Evolutionary conservation across 2,797 vertebrate species (phyloP), one percentile per base, ranked within the genome.

Genomic region (Enteromius fasciolatus): DNA sequence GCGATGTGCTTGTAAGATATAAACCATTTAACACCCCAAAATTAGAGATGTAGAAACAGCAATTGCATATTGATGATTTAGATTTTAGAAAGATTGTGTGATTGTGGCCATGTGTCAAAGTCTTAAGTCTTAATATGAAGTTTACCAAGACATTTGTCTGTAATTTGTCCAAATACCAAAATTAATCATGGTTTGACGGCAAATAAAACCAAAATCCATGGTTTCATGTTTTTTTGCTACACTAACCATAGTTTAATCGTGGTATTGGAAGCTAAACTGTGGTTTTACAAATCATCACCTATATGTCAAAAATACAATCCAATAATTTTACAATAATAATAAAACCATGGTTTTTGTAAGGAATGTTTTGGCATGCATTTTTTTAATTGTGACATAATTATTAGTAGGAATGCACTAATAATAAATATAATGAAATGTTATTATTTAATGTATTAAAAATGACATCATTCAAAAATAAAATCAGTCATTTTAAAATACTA

Each of bases 1-100:
- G 96, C 98, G 98, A 99, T 97, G 97, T 98, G 95, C 97, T 99
- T 99, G 98, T 99, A 99, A 99, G 98, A 97, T 93, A 96, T 95
- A 77, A 76, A 94, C 92, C 95, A 95, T 96, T 97, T 96, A 96
- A 95, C 95, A 97, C 92, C 90, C 80, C 46, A 28, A 33, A 82
- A 76, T 68, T 31, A 76, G 44, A 93, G 76, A 83, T 88, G 91
- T 91, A 90, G 88, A 89, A 90, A 88, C 87, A 90, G 85, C 70
- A 31, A 88, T 89, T 92, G 77, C 36, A 81, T 63, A 75, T 50
- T 66, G 41, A 82, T 73, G 15, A 73, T 33, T 90, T 87, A 87
- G 87, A 89, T 90, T 85, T 87, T 90, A 86, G 90, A 90, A 85
- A 86, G 77, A 87, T n/a, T 18, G 59, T 81, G 80, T 81, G 31